A percentile compares a stretch with the other conserved stretches of the same genome.
These are phyloP conservation scores for Thymelicus sylvestris DNA, from an alignment of 2,888 invertebrate species.

Conservation along the genomic window DNA sequence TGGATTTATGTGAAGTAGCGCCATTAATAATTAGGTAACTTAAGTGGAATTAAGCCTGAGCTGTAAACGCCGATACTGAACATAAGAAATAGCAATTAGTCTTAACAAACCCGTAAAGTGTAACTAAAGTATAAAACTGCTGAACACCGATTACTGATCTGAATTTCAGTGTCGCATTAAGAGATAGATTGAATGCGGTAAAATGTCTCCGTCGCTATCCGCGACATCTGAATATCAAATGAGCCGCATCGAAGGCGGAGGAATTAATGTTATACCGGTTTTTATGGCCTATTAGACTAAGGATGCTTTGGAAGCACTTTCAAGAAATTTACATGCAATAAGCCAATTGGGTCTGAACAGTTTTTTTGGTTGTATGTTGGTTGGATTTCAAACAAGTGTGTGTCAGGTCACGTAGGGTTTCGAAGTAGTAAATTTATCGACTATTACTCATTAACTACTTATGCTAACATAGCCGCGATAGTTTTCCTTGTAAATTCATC, in stretches of 20 bases:
- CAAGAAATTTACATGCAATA: background rate
- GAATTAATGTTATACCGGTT: slow-evolving; percentile 30
- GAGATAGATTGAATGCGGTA: slow-evolving; percentile 34
- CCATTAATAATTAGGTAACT: too few relatives aligned
- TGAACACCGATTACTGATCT: slow-evolving; percentile 34
- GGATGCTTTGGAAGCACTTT: slow-evolving; percentile 13
- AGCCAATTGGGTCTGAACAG: background rate
- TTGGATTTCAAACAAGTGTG: too few relatives aligned
- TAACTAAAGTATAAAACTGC: background rate
- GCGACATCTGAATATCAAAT: slow-evolving; percentile 37
- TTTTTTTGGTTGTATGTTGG: too few relatives aligned
- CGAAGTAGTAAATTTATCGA: too few relatives aligned
- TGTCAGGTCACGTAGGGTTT: too few relatives aligned
- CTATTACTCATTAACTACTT: too few relatives aligned
- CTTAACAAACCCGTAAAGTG: background rate
- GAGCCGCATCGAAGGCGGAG: slow-evolving; percentile 16
- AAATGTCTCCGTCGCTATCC: slow-evolving; percentile 27
- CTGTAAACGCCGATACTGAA: too few relatives aligned
- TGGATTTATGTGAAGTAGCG: too few relatives aligned
- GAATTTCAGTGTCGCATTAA: slow-evolving; percentile 38
- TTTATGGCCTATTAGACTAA: slow-evolving; percentile 26
- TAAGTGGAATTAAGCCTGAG: too few relatives aligned
- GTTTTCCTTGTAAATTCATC: too few relatives aligned
- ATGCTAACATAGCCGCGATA: too few relatives aligned
- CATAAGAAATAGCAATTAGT: background rate